Base-by-base conservation (phyloP, 2,888 invertebrate genomes). In the Rhamnusium bicolor region DNA sequence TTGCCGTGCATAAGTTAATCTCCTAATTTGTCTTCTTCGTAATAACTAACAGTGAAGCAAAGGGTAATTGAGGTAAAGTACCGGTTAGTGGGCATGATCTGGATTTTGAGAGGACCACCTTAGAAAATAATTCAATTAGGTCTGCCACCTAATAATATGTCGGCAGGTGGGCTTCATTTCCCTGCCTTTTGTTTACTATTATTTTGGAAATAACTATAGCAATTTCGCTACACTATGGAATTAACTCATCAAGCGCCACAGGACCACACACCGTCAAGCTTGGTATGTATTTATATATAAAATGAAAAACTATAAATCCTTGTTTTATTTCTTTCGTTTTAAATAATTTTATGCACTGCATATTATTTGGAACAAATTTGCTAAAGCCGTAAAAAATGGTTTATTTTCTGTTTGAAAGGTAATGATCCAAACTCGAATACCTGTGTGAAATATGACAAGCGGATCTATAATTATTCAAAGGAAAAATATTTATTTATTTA, bases 71-170 rank as follows among this genome's bases (percentile, higher is more conserved):
- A 60, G 65, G 18, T 51, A 73, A 76, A 76, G 74, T 72, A 46
- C 47, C 47, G 74, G 74, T 68, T 72, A 46, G 51, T 24, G 66
- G 66, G 60, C 70, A 32, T 60, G 62, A 62, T 71, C 66, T 66
- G 68, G 54, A 71, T 71, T 69, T 71, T 46, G 66, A 70, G 46
- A 62, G 69, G 78, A 77, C 79, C 78, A 78, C 80, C 78, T 69
- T 76, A 73, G 76, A 75, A 80, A 79, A 78, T 81, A 79, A 81
- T 81, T 81, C 81, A 80, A 81, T 81, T 81, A 81, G 78, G 76
- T 76, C 75, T 60, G 71, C 70, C 69, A 72, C 72, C 74, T 79
- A 79, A 80, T 79, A 75, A 79, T 68, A 73, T 46, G 71, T 60
- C 49, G 77, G 80, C 83, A 83, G 82, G 82, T 83, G 83, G 82